These are phyloP conservation scores for Entomyzon cyanotis DNA, from an alignment of 2,113 vertebrate species.

Conservation along the genomic window DNA sequence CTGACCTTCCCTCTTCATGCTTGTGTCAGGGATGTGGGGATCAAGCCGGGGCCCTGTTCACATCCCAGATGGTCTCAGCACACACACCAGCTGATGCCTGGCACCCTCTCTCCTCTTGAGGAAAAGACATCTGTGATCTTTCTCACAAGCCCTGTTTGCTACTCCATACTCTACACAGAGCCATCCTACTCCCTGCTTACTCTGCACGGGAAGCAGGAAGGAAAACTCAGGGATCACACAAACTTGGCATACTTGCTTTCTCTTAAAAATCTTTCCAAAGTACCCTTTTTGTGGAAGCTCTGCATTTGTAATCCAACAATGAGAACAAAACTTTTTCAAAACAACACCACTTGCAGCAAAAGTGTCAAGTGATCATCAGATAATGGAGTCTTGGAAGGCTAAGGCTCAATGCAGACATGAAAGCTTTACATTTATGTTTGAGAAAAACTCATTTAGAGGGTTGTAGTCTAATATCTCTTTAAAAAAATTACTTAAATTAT, in stretches of 20 bases:
- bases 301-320: neutral
- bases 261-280: neutral
- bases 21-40: neutral
- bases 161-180: neutral
- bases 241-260: neutral
- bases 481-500: neutral
- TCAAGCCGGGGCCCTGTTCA: neutral
- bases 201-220: neutral
- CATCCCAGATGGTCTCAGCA: slow-evolving; percentile 4
- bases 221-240: neutral
- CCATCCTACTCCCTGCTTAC: neutral
- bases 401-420: neutral
- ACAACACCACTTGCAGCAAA: neutral
- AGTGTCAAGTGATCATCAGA: neutral
- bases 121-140: slow-evolving; percentile 27
- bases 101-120: slow-evolving; percentile 16
- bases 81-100: slow-evolving; percentile 20
- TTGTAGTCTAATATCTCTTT: neutral
- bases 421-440: neutral
- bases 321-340: neutral
- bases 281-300: neutral
- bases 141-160: neutral
- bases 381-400: neutral
- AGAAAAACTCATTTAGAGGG: neutral
- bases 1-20: neutral